Evolutionary conservation across 2,797 vertebrate species (phyloP).

Genomic region (Kryptopterus vitreolus): DNA sequence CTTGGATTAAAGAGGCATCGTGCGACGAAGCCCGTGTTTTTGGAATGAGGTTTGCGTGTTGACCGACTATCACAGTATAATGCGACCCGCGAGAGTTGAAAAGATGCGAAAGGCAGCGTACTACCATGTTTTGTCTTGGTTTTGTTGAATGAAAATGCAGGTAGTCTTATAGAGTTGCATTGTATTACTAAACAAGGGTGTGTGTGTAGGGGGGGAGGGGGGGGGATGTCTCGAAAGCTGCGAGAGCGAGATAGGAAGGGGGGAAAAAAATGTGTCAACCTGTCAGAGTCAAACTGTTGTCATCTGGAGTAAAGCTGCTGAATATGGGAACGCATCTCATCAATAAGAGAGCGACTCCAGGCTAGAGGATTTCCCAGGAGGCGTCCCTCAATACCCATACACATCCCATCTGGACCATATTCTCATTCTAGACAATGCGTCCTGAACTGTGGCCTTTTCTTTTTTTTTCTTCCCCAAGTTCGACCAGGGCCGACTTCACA

Average conservation of each 20-base stretch:
- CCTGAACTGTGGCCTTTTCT: slow-evolving; percentile 26
- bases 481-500: slow-evolving; percentile 36
- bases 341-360: slow-evolving; percentile 27
- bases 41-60: not conserved
- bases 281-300: slow-evolving; percentile 35
- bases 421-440: slow-evolving; percentile 15
- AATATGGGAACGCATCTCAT: slow-evolving; percentile 45
- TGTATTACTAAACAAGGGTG: slow-evolving; percentile 7
- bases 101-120: not conserved
- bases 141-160: slow-evolving; percentile 3
- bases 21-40: not conserved
- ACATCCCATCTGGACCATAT: slow-evolving; percentile 1
- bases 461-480: too few relatives aligned
- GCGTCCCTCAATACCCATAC: not conserved
- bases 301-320: slow-evolving; percentile 9
- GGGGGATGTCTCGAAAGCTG: not conserved
- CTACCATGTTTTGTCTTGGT: slow-evolving; percentile 10
- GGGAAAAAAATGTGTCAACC: slow-evolving; percentile 9
- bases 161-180: not conserved
- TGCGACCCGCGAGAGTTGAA: slow-evolving; percentile 1
- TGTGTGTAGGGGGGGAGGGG: too few relatives aligned
- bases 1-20: slow-evolving; percentile 7
- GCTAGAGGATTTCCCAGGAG: slow-evolving; percentile 8
- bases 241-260: not conserved
- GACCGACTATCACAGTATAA: slow-evolving; percentile 18